A percentile compares a stretch with the other conserved stretches of the same genome.
phyloP scores from a whole-genome alignment of 1,140 invertebrate genomes.

The Stratiolaelaps scimitus region DNA sequence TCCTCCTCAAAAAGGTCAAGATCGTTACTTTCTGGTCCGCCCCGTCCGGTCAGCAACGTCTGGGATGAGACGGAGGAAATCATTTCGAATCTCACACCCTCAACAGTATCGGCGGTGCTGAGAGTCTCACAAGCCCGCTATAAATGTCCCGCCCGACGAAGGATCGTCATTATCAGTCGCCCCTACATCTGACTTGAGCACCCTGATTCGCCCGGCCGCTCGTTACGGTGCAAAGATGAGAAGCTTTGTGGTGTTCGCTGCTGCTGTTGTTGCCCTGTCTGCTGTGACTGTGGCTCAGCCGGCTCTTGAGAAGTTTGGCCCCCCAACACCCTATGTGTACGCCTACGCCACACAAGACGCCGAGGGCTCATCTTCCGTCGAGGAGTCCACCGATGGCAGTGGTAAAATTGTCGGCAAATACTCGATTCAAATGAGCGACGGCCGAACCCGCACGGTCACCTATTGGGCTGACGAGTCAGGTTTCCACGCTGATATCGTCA shows the following conservation, averaged over 20 bases:
- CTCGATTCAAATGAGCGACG: background rate
- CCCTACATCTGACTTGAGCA: too few species aligned
- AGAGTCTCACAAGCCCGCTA: too few species aligned
- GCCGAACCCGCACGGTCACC: background rate
- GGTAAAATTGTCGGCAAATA: background rate
- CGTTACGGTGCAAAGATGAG: background rate
- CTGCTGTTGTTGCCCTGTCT: background rate
- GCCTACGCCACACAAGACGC: slow-evolving; percentile 7
- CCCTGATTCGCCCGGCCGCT: too few species aligned
- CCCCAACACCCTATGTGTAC: slow-evolving; percentile 1
- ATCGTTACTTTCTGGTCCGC: too few species aligned
- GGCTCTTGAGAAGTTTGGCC: background rate
- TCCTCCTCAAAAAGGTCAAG: too few species aligned
- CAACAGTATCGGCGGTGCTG: too few species aligned
- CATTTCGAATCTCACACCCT: too few species aligned
- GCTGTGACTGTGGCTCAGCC: background rate
- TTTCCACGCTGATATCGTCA: slow-evolving; percentile 16
- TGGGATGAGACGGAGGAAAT: too few species aligned
- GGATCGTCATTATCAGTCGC: too few species aligned
- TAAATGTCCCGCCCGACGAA: too few species aligned
- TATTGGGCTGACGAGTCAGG: background rate
- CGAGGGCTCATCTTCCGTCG: background rate
- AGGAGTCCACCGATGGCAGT: background rate
- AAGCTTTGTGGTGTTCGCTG: slow-evolving; percentile 2
- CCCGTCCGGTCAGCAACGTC: too few species aligned